Evolutionary conservation across 1,140 invertebrate genomes (phyloP).

Genomic region (Lepidurus couesii): DNA sequence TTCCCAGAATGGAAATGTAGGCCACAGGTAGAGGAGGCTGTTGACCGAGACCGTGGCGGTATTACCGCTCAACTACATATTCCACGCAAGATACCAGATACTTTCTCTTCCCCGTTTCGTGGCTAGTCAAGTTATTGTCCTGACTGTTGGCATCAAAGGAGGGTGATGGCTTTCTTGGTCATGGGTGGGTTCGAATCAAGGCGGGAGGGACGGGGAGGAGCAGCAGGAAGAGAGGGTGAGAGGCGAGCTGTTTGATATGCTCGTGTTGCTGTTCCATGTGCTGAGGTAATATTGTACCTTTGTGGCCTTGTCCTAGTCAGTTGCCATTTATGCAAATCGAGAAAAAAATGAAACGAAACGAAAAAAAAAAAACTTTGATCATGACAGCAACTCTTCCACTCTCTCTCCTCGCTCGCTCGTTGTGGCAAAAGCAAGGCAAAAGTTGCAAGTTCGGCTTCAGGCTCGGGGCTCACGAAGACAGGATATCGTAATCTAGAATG

Average conservation of each 20-base stretch:
- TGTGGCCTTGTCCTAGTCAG: conserved; percentile 1
- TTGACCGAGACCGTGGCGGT: conserved; percentile 16
- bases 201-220: neutral
- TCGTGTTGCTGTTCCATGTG: neutral
- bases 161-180: conserved; percentile 3
- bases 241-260: neutral
- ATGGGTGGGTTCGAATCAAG: neutral
- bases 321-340: neutral
- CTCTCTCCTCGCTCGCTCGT: no score
- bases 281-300: neutral
- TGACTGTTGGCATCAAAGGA: neutral
- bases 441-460: no score
- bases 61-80: neutral
- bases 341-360: neutral
- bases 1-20: neutral
- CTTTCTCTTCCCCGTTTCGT: conserved; percentile 13
- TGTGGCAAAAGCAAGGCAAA: no score
- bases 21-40: conserved; percentile 2
- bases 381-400: no score
- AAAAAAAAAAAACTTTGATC: no score
- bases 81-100: neutral
- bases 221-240: no score
- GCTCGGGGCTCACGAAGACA: no score
- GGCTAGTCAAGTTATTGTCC: neutral
- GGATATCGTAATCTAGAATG: no score